Evolutionary conservation across 2,888 invertebrate species (phyloP).

Genomic region (Xestia xanthographa): DNA sequence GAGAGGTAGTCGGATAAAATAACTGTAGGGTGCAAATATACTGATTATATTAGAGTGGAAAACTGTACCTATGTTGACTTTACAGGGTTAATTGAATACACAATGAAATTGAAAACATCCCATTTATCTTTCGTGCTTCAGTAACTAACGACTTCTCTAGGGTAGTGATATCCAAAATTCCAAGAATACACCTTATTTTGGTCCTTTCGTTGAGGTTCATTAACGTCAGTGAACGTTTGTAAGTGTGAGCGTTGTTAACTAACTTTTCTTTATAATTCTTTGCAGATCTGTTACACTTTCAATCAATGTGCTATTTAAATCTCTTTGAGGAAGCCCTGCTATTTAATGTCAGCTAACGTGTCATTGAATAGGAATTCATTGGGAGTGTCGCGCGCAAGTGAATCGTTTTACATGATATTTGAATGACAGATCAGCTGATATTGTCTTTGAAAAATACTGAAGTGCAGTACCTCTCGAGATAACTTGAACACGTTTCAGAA

Average conservation of each 20-base stretch:
- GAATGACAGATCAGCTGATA: constrained; percentile 43
- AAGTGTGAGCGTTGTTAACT: background rate
- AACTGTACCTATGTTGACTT: background rate
- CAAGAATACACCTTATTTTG: background rate
- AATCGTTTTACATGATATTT: constrained; percentile 49
- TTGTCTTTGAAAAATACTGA: constrained; percentile 11
- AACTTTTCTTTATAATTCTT: constrained; percentile 3
- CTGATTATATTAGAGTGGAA: background rate
- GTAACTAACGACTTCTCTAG: background rate
- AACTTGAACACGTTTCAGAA: background rate
- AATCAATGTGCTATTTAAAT: background rate
- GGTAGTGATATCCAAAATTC: background rate
- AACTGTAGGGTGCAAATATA: background rate
- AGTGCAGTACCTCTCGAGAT: background rate
- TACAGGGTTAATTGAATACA: background rate
- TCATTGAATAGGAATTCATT: constrained; percentile 33
- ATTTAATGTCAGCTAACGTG: constrained; percentile 27
- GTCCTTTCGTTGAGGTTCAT: background rate
- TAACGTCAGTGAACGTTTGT: background rate
- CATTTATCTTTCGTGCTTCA: background rate
- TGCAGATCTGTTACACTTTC: background rate
- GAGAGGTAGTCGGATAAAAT: background rate
- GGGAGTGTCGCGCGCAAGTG: constrained; percentile 7
- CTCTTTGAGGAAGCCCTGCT: background rate
- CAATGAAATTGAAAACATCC: background rate